These are phyloP conservation scores for Dasyprocta punctata DNA, from an alignment of 2,113 vertebrate species.

Conservation along the genomic window DNA sequence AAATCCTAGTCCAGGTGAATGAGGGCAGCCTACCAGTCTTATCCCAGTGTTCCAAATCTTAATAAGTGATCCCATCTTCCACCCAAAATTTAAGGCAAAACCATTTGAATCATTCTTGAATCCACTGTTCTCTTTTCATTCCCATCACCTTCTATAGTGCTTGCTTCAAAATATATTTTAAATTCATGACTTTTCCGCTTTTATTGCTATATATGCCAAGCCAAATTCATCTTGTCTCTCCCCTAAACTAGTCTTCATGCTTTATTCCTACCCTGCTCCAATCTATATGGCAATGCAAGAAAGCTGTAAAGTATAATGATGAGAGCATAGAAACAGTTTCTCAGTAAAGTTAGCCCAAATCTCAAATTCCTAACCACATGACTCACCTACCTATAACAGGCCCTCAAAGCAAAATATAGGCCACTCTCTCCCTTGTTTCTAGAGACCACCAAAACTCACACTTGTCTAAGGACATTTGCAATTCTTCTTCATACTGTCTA, in stretches of 20 bases:
- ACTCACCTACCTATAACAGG: background rate
- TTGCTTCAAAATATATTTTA: background rate
- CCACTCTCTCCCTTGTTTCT: background rate
- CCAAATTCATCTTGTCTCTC: background rate
- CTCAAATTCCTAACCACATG: background rate
- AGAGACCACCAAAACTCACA: background rate
- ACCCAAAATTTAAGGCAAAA: background rate
- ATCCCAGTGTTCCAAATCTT: background rate
- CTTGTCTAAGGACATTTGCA: background rate
- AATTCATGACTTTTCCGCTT: background rate
- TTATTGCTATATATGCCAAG: background rate
- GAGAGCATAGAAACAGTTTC: background rate
- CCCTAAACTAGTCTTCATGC: no score
- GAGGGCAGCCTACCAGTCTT: background rate
- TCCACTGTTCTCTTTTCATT: background rate
- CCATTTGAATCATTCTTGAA: background rate
- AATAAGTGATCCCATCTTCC: background rate
- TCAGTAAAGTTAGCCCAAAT: background rate
- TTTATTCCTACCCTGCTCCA: background rate
- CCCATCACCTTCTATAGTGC: background rate
- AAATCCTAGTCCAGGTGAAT: background rate
- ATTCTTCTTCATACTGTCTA: background rate
- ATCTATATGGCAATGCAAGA: background rate
- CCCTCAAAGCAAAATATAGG: background rate
- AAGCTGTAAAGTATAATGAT: background rate